phyloP scores from a whole-genome alignment of 2,888 invertebrate genomes.

The Capitulum mitella region DNA sequence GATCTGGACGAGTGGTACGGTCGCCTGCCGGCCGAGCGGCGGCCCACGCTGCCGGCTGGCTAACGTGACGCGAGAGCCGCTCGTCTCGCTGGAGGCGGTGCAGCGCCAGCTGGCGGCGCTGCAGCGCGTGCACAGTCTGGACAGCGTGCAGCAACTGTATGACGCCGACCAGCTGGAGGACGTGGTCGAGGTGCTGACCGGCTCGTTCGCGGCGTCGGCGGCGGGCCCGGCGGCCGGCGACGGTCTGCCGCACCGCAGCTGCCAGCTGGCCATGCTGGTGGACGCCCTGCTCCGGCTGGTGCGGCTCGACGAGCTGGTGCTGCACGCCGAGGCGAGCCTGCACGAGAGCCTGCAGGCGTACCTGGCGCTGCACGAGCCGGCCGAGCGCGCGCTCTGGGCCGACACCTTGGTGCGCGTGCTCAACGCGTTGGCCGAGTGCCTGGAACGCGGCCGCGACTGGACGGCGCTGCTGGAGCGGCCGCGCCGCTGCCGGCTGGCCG shows the following conservation, averaged over 20 bases:
- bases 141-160: slow-evolving; percentile 60
- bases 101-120: neutral
- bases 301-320: neutral
- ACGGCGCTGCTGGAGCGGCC: neutral
- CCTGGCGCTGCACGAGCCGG: slow-evolving; percentile 34
- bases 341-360: slow-evolving; percentile 62
- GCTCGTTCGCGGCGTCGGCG: slow-evolving; percentile 50
- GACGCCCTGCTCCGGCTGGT: slow-evolving; percentile 59
- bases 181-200: slow-evolving; percentile 58
- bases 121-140: slow-evolving; percentile 46
- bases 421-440: neutral
- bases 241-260: slow-evolving; percentile 45
- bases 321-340: slow-evolving; percentile 54
- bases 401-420: neutral
- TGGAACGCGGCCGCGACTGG: neutral
- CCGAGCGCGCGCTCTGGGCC: slow-evolving; percentile 8
- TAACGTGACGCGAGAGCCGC: neutral
- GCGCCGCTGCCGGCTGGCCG: slow-evolving; percentile 52
- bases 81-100: neutral
- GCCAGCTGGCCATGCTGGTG: slow-evolving; percentile 53
- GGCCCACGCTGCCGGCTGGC: neutral
- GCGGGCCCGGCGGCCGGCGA: slow-evolving; percentile 32
- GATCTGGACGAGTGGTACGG: neutral
- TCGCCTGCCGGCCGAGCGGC: neutral
- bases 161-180: slow-evolving; percentile 57